phyloP scores from a whole-genome alignment of 1,140 invertebrate genomes.

The Aphaenogaster ashmeadi region DNA sequence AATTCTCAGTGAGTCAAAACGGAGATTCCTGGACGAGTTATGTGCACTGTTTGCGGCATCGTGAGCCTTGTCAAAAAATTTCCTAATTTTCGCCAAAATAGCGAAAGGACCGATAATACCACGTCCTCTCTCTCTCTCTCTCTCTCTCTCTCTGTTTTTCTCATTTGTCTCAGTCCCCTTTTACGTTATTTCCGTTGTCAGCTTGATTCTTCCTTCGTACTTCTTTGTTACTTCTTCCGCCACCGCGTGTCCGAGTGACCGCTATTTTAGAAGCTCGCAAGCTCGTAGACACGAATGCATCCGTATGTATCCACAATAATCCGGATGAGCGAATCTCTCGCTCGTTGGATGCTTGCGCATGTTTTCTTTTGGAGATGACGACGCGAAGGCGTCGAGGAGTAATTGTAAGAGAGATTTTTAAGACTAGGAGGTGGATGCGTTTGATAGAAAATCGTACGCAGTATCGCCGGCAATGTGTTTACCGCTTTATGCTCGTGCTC shows the following conservation, averaged over 20 bases:
- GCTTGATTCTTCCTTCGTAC: slow-evolving; percentile 61
- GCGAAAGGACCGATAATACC: background rate
- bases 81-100: background rate
- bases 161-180: background rate
- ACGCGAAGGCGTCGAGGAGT: background rate
- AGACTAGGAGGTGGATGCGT: background rate
- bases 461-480: slow-evolving; percentile 40
- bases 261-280: slow-evolving; percentile 47
- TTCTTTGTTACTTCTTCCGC: slow-evolving; percentile 56
- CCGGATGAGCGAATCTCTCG: background rate
- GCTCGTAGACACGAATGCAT: slow-evolving; percentile 30
- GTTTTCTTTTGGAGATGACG: background rate
- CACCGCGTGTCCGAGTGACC: slow-evolving; percentile 32
- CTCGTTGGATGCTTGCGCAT: background rate
- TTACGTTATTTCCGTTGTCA: slow-evolving; percentile 12
- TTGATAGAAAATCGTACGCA: slow-evolving; percentile 12
- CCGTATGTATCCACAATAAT: background rate
- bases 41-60: slow-evolving; percentile 56
- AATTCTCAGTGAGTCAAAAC: background rate
- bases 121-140: slow-evolving; percentile 50
- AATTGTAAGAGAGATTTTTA: background rate
- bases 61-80: slow-evolving; percentile 42
- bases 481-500: slow-evolving; percentile 13
- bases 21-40: background rate
- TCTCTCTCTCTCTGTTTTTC: background rate